These are phyloP conservation scores for Phortica variegata DNA, from an alignment of 1,140 invertebrate genomes.

Conservation along the genomic window DNA sequence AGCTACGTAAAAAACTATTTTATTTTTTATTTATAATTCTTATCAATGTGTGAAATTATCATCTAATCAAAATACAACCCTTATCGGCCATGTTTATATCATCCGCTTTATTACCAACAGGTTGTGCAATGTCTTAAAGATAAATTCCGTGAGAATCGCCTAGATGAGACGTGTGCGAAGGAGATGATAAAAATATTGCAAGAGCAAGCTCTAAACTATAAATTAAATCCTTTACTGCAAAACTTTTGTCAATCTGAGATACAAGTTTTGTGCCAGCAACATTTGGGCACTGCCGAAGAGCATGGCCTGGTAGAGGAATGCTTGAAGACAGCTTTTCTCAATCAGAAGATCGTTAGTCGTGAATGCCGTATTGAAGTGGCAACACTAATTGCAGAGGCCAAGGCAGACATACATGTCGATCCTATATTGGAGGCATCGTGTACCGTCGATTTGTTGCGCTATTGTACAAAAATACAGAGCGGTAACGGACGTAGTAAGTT, in stretches of 20 bases:
- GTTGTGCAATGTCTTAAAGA: slow-evolving; percentile 73
- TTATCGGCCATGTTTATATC: too few relatives aligned
- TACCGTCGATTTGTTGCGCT: slow-evolving; percentile 76
- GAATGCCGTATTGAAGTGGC: slow-evolving; percentile 80
- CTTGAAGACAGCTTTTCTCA: slow-evolving; percentile 77
- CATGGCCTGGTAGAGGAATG: slow-evolving; percentile 78
- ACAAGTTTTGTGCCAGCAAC: slow-evolving; percentile 63
- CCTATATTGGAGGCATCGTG: slow-evolving; percentile 77
- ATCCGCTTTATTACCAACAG: slow-evolving; percentile 22
- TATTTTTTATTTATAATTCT: not conserved
- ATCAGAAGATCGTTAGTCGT: slow-evolving; percentile 70
- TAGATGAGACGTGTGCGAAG: slow-evolving; percentile 74
- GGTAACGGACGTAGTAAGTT: slow-evolving; percentile 82
- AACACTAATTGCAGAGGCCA: slow-evolving; percentile 74
- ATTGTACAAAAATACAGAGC: slow-evolving; percentile 78
- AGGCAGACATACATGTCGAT: slow-evolving; percentile 82
- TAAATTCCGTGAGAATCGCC: slow-evolving; percentile 72
- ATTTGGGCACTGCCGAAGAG: slow-evolving; percentile 60
- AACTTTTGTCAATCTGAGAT: slow-evolving; percentile 74
- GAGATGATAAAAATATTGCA: slow-evolving; percentile 79
- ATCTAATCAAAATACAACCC: too few relatives aligned
- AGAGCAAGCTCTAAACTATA: slow-evolving; percentile 84
- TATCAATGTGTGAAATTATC: too few relatives aligned
- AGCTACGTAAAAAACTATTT: too few relatives aligned
- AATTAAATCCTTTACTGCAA: slow-evolving; percentile 79